Base-by-base conservation (phyloP, 2,113 vertebrate genomes). In the Eurystomus gularis region DNA sequence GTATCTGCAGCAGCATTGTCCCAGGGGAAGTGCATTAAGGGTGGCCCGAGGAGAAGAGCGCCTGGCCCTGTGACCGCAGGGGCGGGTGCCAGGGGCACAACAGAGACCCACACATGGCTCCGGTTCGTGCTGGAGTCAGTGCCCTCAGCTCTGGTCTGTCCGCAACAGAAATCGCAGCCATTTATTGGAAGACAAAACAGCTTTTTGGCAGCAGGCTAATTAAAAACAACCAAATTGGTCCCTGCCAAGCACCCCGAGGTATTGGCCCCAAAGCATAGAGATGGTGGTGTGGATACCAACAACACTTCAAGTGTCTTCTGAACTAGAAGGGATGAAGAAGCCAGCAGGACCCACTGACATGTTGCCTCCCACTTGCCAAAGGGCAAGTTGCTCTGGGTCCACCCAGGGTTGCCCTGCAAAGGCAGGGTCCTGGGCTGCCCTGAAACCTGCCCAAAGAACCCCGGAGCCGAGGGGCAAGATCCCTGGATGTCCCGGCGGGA, bases 401-500 rank as follows among this genome's bases (percentile, higher is more conserved):
- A 10, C 6, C 21, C 2, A 2, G 40, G 37, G 24, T 3, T 48
- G 29, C 6, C n/a, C 48, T 25, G 39, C 49, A 26, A 62, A 49
- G 44, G 18, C 40, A 62, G 17, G 13, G 48, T 7, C 11, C 29
- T 9, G 24, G 42, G 57, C 71, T 39, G 76, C 42, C 9, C 66
- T 1, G 0, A 46, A 26, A 8, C 3, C 82, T 55, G 9, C 14
- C 13, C 66, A 49, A 19, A 24, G 11, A 44, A 17, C n/a, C n/a
- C 37, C 1, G 2, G 62, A 21, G 35, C 24, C 3, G 71, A 46
- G 39, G 29, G 29, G 6, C 39, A 17, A 25, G 46, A 10, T 15
- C 16, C 2, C 29, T 5, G 46, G 46, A 35, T 61, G 19, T n/a
- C 46, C 52, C 5, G 3, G 16, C 1, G 0, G 0, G 11, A 16